Percentiles rank a stretch among this genome's conserved stretches.
Evolutionary conservation across 1,140 invertebrate genomes (phyloP).

Genomic region (Spodoptera frugiperda): DNA sequence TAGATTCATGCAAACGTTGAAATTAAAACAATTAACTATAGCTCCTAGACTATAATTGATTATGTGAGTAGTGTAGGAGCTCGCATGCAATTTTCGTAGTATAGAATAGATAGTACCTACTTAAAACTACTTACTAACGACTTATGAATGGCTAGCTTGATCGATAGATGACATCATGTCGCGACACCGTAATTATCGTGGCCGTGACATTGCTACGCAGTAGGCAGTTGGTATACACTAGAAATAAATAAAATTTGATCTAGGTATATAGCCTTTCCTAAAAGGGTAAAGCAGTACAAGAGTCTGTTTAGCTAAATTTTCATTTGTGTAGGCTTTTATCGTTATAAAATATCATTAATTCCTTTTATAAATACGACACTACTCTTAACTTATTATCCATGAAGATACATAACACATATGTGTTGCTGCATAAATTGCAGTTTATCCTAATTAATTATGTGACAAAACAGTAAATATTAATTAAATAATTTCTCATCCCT

Average conservation of each 20-base stretch:
- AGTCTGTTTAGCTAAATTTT: too few species aligned
- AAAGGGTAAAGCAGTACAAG: background rate
- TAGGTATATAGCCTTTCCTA: too few species aligned
- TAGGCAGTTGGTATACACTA: slow-evolving; percentile 6
- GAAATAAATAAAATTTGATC: background rate
- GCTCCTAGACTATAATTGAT: background rate
- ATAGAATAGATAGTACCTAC: background rate
- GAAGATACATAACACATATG: too few species aligned
- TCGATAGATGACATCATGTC: slow-evolving; percentile 21
- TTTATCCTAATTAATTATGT: background rate
- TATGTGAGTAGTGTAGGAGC: background rate
- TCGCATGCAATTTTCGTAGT: background rate
- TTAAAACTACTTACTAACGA: background rate
- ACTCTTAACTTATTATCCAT: too few species aligned
- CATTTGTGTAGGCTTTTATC: too few species aligned
- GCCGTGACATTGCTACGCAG: background rate
- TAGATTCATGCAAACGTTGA: background rate
- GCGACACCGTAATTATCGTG: background rate
- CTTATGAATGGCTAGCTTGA: background rate
- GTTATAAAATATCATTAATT: too few species aligned
- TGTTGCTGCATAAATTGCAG: too few species aligned
- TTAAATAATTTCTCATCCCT: background rate
- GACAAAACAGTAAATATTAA: slow-evolving; percentile 20
- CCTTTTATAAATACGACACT: too few species aligned
- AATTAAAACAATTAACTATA: too few species aligned